Percentiles rank a stretch among this genome's conserved stretches.
These are phyloP conservation scores for Rhinopomastus cyanomelas DNA, from an alignment of 2,113 vertebrate genomes.

Conservation along the genomic window DNA sequence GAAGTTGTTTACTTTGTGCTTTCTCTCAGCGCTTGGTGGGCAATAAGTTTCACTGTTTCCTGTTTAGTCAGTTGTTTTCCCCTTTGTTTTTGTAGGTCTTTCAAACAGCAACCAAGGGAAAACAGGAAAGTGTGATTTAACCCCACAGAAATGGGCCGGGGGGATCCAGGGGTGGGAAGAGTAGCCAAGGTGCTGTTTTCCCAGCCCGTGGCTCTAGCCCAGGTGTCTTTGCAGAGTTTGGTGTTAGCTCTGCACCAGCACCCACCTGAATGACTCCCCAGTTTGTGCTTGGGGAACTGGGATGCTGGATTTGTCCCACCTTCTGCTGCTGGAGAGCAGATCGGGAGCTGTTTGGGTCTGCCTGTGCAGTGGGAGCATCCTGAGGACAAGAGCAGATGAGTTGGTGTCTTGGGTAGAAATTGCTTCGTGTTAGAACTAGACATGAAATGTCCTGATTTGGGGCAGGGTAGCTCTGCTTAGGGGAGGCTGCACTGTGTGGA, in stretches of 20 bases:
- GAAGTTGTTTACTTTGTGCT: conserved; percentile 38
- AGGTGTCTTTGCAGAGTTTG: neutral
- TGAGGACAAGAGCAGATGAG: neutral
- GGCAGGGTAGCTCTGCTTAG: neutral
- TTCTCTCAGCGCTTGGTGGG: conserved; percentile 57
- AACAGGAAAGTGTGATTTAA: conserved; percentile 70
- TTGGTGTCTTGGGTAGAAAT: neutral
- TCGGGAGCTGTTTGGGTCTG: neutral
- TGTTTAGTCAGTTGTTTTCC: conserved; percentile 70
- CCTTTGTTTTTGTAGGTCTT: conserved; percentile 60
- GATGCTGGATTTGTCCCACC: neutral
- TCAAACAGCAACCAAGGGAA: conserved; percentile 54
- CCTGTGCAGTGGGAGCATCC: neutral
- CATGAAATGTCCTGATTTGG: neutral
- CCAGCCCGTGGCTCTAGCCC: accelerated
- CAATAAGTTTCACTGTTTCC: conserved; percentile 52
- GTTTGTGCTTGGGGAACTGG: neutral
- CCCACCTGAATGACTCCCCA: neutral
- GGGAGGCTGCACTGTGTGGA: neutral
- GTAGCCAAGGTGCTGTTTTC: neutral
- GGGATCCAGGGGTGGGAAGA: conserved; percentile 33
- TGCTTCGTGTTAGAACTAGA: neutral
- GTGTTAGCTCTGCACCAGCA: neutral
- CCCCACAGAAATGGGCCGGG: conserved; percentile 60
- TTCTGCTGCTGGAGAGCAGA: neutral